Evolutionary conservation across 2,888 invertebrate genomes (phyloP).

Genomic region (Rapana venosa): DNA sequence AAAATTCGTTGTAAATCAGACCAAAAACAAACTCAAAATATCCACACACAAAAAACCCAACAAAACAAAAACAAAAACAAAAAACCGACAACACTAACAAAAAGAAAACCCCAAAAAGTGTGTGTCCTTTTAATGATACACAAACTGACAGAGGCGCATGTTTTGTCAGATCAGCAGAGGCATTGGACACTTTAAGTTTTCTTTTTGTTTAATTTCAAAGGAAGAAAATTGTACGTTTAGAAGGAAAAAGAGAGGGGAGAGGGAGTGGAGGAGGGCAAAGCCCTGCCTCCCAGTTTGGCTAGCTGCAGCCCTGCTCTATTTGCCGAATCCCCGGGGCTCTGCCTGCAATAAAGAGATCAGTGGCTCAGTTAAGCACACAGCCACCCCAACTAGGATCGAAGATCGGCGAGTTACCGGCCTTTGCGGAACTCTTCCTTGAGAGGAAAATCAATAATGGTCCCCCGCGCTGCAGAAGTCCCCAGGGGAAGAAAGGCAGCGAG

Average conservation of each 20-base stretch:
- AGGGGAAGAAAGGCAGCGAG: not conserved
- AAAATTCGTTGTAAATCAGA: too few species aligned
- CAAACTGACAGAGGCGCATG: too few species aligned
- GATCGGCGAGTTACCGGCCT: slow-evolving; percentile 23
- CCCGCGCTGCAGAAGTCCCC: not conserved
- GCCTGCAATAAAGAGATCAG: slow-evolving; percentile 6
- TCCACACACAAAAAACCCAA: too few species aligned
- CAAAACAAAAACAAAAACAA: too few species aligned
- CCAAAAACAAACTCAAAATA: too few species aligned
- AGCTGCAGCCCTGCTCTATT: not conserved
- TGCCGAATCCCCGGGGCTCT: not conserved
- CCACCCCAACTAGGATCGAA: slow-evolving; percentile 10
- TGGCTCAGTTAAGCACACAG: not conserved
- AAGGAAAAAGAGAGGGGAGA: not conserved
- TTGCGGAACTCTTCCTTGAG: slow-evolving; percentile 22
- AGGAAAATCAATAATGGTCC: slow-evolving; percentile 23
- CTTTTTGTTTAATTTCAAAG: too few species aligned
- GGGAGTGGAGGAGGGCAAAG: not conserved
- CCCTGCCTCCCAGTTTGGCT: not conserved
- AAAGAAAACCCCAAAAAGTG: too few species aligned
- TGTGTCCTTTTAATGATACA: too few species aligned
- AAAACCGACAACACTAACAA: too few species aligned
- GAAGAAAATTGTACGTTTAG: too few species aligned
- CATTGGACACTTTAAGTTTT: too few species aligned
- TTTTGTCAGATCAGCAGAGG: too few species aligned